Evolutionary conservation across 1,140 invertebrate genomes (phyloP).

Genomic region (Lepeophtheirus salmonis): DNA sequence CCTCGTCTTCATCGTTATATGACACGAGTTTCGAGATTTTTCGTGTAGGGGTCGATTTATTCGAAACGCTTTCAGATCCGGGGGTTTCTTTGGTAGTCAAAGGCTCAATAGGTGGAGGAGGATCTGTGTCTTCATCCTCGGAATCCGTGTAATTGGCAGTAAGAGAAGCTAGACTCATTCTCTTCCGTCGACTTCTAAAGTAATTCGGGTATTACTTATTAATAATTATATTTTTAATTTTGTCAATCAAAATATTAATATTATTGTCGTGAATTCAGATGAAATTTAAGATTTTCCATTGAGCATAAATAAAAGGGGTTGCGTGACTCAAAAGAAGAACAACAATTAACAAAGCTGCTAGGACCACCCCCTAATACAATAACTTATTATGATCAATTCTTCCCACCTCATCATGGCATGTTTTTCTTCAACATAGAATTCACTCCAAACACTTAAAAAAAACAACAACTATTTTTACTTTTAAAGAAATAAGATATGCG

Average conservation of each 20-base stretch:
- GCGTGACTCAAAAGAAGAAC: no score
- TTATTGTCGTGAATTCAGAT: neutral
- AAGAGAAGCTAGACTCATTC: constrained; percentile 24
- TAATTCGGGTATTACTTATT: neutral
- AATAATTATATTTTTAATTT: neutral
- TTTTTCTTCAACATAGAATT: no score
- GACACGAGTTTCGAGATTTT: constrained; percentile 36
- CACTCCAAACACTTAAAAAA: no score
- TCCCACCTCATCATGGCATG: no score
- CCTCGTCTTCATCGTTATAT: constrained; percentile 25
- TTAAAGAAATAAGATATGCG: no score
- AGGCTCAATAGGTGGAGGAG: constrained; percentile 25
- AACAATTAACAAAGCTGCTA: no score
- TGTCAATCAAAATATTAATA: neutral
- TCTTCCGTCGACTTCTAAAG: neutral
- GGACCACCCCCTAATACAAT: no score
- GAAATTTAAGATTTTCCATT: neutral
- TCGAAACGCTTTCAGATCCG: constrained; percentile 32
- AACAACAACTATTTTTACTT: no score
- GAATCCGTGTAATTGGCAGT: constrained; percentile 31
- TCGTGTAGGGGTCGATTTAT: constrained; percentile 29
- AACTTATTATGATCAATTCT: no score
- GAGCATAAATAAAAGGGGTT: no score
- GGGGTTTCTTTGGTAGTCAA: constrained; percentile 28
- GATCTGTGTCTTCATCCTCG: constrained; percentile 29